Evolutionary conservation across 2,888 invertebrate species (phyloP).

Genomic region (Parochlus steinenii): DNA sequence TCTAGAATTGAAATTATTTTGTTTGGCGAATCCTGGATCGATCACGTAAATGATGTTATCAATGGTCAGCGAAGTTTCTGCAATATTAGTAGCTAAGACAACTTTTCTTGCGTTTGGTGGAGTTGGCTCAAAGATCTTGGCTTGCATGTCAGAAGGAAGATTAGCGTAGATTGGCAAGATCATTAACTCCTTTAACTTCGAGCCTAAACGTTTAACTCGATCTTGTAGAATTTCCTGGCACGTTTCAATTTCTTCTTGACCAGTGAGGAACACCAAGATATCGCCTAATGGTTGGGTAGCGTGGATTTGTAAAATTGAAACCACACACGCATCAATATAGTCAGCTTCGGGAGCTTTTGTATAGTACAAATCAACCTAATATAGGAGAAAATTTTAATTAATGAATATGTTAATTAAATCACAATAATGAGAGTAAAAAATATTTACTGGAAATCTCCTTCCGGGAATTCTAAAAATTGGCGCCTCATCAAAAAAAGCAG

Average conservation of each 20-base stretch:
- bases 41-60: slow-evolving; percentile 98
- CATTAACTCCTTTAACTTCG: slow-evolving; percentile 80
- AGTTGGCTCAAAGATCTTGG: slow-evolving; percentile 96
- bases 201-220: slow-evolving; percentile 77
- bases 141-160: slow-evolving; percentile 96
- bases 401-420: too few relatives aligned
- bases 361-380: slow-evolving; percentile 78
- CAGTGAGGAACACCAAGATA: slow-evolving; percentile 90
- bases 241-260: slow-evolving; percentile 80
- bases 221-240: slow-evolving; percentile 82
- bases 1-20: slow-evolving; percentile 94
- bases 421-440: too few relatives aligned
- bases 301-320: slow-evolving; percentile 94
- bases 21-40: slow-evolving; percentile 98
- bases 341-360: slow-evolving; percentile 99
- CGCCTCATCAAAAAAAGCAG: slow-evolving; percentile 94
- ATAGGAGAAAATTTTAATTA: neutral
- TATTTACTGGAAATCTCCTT: slow-evolving; percentile 68
- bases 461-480: slow-evolving; percentile 97
- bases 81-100: slow-evolving; percentile 95
- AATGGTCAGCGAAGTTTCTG: slow-evolving; percentile 96
- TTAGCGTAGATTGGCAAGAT: slow-evolving; percentile 96
- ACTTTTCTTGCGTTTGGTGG: slow-evolving; percentile 94
- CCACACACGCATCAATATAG: slow-evolving; percentile 96
- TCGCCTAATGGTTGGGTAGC: slow-evolving; percentile 94